Conservation (phyloP, 2,797 vertebrate species). For the Crossoptilon crossoptilon region DNA sequence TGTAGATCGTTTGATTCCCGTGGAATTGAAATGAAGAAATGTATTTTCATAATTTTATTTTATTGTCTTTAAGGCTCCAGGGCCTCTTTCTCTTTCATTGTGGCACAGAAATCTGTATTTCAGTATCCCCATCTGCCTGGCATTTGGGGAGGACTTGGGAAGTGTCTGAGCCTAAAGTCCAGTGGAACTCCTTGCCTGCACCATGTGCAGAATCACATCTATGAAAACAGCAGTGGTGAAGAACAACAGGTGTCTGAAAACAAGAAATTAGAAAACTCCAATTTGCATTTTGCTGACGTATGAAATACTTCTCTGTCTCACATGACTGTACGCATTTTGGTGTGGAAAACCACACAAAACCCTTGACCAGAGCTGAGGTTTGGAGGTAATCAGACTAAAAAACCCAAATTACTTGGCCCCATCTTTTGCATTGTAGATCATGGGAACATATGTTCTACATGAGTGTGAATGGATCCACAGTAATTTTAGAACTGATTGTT, state of each 20-base stretch:
- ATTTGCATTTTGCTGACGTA: background rate
- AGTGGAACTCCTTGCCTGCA: background rate
- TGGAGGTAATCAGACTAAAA: conserved; percentile 2
- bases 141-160: background rate
- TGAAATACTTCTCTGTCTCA: background rate
- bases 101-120: background rate
- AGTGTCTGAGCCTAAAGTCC: background rate
- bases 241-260: background rate
- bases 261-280: background rate
- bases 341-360: background rate
- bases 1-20: background rate
- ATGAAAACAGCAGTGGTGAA: background rate
- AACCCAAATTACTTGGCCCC: background rate
- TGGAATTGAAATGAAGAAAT: conserved; percentile 36
- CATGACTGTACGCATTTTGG: background rate
- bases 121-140: background rate
- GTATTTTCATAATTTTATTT: conserved; percentile 23
- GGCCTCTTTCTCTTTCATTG: background rate
- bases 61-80: conserved; percentile 7
- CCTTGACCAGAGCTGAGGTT: background rate
- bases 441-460: background rate
- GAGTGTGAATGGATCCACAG: conserved; percentile 7
- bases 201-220: background rate
- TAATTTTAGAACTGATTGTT: conserved; percentile 35
- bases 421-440: accelerated